Percentiles rank a stretch among this genome's conserved stretches.
These are phyloP conservation scores for Ramphastos sulfuratus DNA, from an alignment of 2,113 vertebrate genomes.

Conservation along the genomic window DNA sequence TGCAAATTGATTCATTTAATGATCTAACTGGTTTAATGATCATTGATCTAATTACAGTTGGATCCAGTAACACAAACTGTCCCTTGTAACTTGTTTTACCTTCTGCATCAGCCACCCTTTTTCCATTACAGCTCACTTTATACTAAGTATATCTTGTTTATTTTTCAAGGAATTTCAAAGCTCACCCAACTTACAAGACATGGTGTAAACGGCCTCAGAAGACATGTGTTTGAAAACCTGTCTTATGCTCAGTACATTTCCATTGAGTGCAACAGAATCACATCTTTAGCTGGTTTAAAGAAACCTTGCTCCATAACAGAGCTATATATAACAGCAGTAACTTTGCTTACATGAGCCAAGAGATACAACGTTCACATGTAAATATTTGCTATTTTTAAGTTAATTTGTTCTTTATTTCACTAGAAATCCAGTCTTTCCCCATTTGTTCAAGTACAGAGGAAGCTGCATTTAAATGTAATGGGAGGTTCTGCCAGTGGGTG, in stretches of 20 bases:
- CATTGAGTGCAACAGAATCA: constrained; percentile 83
- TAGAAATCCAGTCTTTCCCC: background rate
- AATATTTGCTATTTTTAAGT: background rate
- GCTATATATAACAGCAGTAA: constrained; percentile 84
- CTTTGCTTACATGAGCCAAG: constrained; percentile 78
- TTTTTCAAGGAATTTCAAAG: constrained; percentile 79
- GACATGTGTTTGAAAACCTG: constrained; percentile 76
- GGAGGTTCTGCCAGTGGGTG: background rate
- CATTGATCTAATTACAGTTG: background rate
- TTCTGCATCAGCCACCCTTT: background rate
- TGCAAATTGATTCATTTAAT: background rate
- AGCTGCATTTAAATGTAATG: background rate
- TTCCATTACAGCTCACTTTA: background rate
- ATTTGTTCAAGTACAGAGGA: background rate
- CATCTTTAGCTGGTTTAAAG: constrained; percentile 79
- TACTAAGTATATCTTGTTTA: background rate
- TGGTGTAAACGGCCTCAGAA: constrained; percentile 81
- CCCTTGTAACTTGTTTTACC: background rate
- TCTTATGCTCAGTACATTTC: constrained; percentile 83
- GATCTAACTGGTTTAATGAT: background rate
- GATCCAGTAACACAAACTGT: background rate
- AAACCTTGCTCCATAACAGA: constrained; percentile 79
- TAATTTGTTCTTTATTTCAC: background rate
- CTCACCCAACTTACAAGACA: constrained; percentile 78
- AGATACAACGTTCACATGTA: constrained; percentile 85